phyloP scores from a whole-genome alignment of 2,113 vertebrate species.

The Myotis davidii region DNA sequence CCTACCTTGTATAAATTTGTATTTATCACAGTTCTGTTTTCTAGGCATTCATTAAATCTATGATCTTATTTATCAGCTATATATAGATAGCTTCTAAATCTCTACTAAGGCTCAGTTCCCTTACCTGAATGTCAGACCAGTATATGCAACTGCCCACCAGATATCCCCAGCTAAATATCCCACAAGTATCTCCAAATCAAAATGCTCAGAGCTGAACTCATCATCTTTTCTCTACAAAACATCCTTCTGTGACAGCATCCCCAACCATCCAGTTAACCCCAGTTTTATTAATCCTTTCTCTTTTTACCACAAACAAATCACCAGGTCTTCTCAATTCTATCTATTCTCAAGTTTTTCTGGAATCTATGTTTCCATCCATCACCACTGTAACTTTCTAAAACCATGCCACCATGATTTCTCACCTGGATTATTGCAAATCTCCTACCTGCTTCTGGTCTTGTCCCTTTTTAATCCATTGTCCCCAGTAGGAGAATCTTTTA shows the following conservation, averaged over 20 bases:
- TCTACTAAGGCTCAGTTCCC: neutral
- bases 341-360: neutral
- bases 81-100: neutral
- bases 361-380: neutral
- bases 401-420: neutral
- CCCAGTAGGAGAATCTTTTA: neutral
- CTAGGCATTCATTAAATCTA: neutral
- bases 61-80: neutral
- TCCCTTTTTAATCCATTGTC: neutral
- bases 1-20: neutral
- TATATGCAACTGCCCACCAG: neutral
- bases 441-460: neutral
- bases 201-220: neutral
- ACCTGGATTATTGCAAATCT: neutral
- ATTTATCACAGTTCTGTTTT: neutral
- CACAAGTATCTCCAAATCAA: neutral
- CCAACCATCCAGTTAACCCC: neutral
- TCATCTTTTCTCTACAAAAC: neutral
- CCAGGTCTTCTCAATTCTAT: neutral
- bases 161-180: neutral
- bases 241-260: neutral
- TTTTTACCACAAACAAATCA: neutral
- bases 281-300: neutral
- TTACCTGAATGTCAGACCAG: neutral
- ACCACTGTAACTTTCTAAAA: neutral